Conservation (phyloP, 2,797 vertebrate species). For the Takifugu ocellatus region DNA sequence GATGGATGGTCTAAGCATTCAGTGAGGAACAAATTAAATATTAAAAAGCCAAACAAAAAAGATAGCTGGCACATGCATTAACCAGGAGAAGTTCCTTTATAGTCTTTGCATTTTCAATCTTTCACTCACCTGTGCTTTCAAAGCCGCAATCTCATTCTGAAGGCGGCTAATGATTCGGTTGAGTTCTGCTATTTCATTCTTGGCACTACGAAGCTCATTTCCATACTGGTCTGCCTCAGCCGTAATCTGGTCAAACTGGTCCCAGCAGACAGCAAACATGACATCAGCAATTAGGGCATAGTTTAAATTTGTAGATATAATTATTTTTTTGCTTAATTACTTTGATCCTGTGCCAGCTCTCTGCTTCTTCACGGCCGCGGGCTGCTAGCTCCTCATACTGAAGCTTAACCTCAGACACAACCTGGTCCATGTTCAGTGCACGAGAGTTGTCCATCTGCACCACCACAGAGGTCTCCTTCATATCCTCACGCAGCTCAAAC, state of each 20-base stretch:
- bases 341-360: conserved; percentile 84
- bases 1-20: neutral
- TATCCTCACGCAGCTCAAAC: conserved; percentile 75
- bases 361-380: conserved; percentile 78
- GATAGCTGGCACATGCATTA: neutral
- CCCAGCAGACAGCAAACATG: conserved; percentile 8
- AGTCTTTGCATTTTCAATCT: neutral
- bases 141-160: conserved; percentile 53
- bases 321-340: conserved; percentile 53
- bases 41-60: neutral
- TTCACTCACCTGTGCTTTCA: conserved; percentile 60
- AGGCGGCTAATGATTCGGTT: conserved; percentile 55
- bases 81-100: neutral
- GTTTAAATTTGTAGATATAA: neutral
- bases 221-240: conserved; percentile 48
- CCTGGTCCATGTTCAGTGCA: conserved; percentile 70
- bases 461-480: conserved; percentile 72
- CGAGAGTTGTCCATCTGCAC: conserved; percentile 82
- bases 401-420: conserved; percentile 68
- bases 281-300: conserved; percentile 8
- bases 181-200: conserved; percentile 63
- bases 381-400: conserved; percentile 71
- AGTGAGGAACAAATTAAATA: neutral
- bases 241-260: conserved; percentile 65
- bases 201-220: conserved; percentile 48